Base-by-base conservation (phyloP, 2,888 invertebrate genomes). In the Mimas tiliae region DNA sequence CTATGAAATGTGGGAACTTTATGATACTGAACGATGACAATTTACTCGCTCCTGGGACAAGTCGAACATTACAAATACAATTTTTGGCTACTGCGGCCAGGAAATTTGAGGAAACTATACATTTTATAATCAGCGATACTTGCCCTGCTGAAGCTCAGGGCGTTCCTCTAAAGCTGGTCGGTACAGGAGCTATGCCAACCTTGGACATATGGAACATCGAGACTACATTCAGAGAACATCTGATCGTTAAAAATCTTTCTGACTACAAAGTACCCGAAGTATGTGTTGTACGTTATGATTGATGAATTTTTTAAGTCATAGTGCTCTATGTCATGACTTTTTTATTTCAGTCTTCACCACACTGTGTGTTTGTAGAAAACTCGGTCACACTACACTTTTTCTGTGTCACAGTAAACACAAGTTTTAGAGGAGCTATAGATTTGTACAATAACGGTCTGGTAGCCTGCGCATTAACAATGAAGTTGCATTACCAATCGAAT, bases 171-270 rank as follows among this genome's bases (percentile, higher is more conserved):
- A 89, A 74, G 50, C 76, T 96, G 7, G 87, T 90, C 1, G 95
- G 94, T 2, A 92, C 91, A 16, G 95, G 95, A 27, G 94, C 93
- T n/a, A 85, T 95, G 75, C 95, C 96, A 0, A 85, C 84, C 9
- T 78, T 95, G 65, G 94, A 95, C 77, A 94, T 95, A 67, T 87
- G 91, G 79, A 94, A 95, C 78, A 79, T 94, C 27, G 90, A 94
- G 65, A 91, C 89, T 2, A 95, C 96, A 0, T 96, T 96, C 77
- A 90, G 92, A 68, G 95, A 95, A 79, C 95, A 95, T 74, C 88
- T 94, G 21, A 89, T 95, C 67, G 94, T 95, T 0, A 92, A 95
- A 74, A 88, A 84, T 66, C 74, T 94, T 62, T 76, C 87, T 0
- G 94, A 95, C 68, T 94, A 95, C 70, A 85, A 90, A 75, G 88